Conservation (phyloP, 1,140 invertebrate genomes). For the Leptonema lineaticorne region DNA sequence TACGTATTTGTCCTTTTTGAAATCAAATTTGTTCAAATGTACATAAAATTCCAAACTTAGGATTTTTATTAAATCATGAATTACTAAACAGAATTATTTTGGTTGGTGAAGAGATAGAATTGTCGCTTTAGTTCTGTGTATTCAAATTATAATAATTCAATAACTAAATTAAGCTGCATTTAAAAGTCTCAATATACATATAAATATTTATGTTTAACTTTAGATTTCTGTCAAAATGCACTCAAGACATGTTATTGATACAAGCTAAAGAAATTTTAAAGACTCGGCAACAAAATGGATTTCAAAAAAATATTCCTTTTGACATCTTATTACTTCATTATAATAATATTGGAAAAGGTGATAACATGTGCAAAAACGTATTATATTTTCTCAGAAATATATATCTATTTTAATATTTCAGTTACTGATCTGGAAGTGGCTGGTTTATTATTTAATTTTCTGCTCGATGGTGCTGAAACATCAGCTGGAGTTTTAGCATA, state of each 20-base stretch:
- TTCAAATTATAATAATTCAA: too few relatives aligned
- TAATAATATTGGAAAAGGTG: not conserved
- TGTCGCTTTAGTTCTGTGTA: too few relatives aligned
- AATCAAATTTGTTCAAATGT: too few relatives aligned
- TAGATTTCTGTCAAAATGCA: constrained; percentile 2
- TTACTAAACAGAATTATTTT: too few relatives aligned
- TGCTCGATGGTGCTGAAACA: constrained; percentile 20
- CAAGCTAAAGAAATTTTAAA: not conserved
- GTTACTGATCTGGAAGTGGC: constrained; percentile 3
- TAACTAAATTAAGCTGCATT: too few relatives aligned
- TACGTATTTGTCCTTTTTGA: too few relatives aligned
- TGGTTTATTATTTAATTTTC: constrained; percentile 6
- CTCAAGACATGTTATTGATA: not conserved
- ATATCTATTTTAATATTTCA: not conserved
- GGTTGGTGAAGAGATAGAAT: too few relatives aligned
- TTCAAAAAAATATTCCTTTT: constrained; percentile 3
- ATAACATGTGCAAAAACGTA: not conserved
- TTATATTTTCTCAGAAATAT: not conserved
- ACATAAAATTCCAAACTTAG: too few relatives aligned
- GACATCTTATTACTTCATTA: not conserved
- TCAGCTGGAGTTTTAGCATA: not conserved
- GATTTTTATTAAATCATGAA: too few relatives aligned
- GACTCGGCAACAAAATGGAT: not conserved
- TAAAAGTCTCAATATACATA: too few relatives aligned
- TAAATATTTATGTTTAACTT: too few relatives aligned